These are phyloP conservation scores for Myotis vivesi DNA, from an alignment of 2,797 vertebrate genomes.

Conservation along the genomic window DNA sequence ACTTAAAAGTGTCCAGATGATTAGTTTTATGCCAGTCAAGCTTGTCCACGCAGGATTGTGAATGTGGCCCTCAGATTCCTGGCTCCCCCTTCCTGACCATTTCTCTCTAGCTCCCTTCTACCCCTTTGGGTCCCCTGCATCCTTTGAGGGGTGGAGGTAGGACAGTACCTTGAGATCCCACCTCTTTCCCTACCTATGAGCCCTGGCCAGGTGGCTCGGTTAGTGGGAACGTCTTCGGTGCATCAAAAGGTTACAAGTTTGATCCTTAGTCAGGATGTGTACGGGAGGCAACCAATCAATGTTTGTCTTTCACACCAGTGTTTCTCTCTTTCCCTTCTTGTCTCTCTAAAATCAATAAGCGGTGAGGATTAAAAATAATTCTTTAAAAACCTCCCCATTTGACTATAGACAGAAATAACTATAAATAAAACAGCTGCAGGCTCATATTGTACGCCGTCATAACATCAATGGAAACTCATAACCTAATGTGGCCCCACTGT, in stretches of 20 bases:
- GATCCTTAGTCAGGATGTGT: neutral
- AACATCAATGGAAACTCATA: neutral
- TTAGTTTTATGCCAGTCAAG: neutral
- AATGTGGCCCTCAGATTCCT: neutral
- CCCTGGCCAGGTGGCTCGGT: neutral
- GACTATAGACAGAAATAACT: neutral
- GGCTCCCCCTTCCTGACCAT: neutral
- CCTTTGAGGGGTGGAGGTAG: neutral
- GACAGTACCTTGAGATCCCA: neutral
- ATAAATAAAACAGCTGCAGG: neutral
- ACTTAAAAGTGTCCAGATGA: slow-evolving; percentile 19
- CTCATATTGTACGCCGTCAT: neutral
- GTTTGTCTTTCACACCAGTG: neutral
- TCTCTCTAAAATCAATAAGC: neutral
- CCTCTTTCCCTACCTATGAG: neutral
- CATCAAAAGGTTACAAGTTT: neutral
- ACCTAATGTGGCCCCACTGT: neutral
- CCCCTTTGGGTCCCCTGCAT: neutral
- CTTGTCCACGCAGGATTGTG: neutral
- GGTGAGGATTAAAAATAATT: neutral
- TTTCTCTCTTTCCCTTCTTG: neutral
- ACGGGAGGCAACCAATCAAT: neutral
- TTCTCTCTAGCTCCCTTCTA: neutral
- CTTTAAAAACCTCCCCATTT: neutral
- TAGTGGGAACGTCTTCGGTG: neutral